phyloP scores from a whole-genome alignment of 2,113 vertebrate genomes.

The Pseudorhombus dupliciocellatus region DNA sequence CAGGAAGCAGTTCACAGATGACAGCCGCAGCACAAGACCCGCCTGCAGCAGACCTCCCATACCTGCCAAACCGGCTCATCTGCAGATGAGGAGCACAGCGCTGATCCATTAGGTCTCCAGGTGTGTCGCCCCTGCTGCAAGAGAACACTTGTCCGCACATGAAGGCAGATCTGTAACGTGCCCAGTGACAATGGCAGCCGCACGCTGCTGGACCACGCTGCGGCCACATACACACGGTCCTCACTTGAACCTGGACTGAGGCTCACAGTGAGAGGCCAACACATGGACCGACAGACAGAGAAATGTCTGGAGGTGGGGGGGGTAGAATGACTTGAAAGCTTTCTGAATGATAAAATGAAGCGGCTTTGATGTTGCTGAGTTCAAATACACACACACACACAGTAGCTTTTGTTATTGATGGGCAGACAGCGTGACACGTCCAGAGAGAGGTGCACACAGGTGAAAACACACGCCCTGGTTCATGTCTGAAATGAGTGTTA shows the following conservation, averaged over 20 bases:
- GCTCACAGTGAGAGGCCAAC: conserved; percentile 9
- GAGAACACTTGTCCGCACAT: conserved; percentile 4
- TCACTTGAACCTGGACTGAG: conserved; percentile 35
- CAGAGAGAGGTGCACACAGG: conserved; percentile 6
- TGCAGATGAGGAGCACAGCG: conserved; percentile 37
- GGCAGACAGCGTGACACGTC: conserved; percentile 11
- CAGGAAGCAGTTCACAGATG: conserved; percentile 54
- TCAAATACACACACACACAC: conserved; percentile 18
- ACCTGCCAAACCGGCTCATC: conserved; percentile 72
- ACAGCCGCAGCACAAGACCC: conserved; percentile 5
- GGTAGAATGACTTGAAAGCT: conserved; percentile 48
- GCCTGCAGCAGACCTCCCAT: conserved; percentile 54
- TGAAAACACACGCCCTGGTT: not conserved
- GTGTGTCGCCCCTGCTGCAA: not conserved
- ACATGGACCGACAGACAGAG: conserved; percentile 21
- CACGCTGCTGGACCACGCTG: conserved; percentile 10
- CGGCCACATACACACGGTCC: conserved; percentile 13
- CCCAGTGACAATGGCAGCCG: not conserved
- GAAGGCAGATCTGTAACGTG: not conserved
- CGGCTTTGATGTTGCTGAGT: conserved; percentile 53
- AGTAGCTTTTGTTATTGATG: conserved; percentile 43
- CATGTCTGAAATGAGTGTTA: not conserved
- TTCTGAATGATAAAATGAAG: conserved; percentile 53
- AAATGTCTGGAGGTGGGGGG: not conserved
- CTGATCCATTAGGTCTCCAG: conserved; percentile 29